A percentile compares a stretch with the other conserved stretches of the same genome.
These are phyloP conservation scores for Protula sp. DNA, from an alignment of 2,888 invertebrate species.

Conservation along the genomic window DNA sequence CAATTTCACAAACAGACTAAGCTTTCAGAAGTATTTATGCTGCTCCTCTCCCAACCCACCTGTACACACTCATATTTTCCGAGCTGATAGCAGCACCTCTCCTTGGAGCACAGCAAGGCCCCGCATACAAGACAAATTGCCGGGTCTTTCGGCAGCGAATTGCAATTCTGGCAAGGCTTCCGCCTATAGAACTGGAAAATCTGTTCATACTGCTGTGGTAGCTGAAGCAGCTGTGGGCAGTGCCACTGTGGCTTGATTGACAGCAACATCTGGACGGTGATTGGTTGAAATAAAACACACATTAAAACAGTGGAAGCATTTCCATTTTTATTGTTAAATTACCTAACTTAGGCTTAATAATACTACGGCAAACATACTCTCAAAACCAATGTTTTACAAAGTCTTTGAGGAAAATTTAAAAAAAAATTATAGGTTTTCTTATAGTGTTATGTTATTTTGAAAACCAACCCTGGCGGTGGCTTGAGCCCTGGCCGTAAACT, in stretches of 20 bases:
- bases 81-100: slow-evolving; percentile 60
- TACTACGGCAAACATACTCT: too few species aligned
- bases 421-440: too few species aligned
- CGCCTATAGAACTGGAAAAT: slow-evolving; percentile 89
- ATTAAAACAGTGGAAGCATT: too few species aligned
- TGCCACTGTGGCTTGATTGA: slow-evolving; percentile 57
- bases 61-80: slow-evolving; percentile 76
- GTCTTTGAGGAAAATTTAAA: too few species aligned
- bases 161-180: slow-evolving; percentile 78
- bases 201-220: slow-evolving; percentile 87
- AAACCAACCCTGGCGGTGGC: slow-evolving; percentile 60
- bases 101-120: slow-evolving; percentile 75
- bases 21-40: too few species aligned
- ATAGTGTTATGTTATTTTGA: too few species aligned
- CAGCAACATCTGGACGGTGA: slow-evolving; percentile 39
- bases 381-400: too few species aligned
- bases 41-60: too few species aligned
- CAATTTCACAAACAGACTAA: too few species aligned
- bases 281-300: too few species aligned
- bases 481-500: slow-evolving; percentile 59
- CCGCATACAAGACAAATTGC: slow-evolving; percentile 90
- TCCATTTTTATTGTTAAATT: too few species aligned
- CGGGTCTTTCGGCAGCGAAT: slow-evolving; percentile 77
- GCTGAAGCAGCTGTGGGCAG: slow-evolving; percentile 76
- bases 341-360: too few species aligned